Evolutionary conservation across 2,797 vertebrate genomes (phyloP).

Genomic region (Aselliscus stoliczkanus): DNA sequence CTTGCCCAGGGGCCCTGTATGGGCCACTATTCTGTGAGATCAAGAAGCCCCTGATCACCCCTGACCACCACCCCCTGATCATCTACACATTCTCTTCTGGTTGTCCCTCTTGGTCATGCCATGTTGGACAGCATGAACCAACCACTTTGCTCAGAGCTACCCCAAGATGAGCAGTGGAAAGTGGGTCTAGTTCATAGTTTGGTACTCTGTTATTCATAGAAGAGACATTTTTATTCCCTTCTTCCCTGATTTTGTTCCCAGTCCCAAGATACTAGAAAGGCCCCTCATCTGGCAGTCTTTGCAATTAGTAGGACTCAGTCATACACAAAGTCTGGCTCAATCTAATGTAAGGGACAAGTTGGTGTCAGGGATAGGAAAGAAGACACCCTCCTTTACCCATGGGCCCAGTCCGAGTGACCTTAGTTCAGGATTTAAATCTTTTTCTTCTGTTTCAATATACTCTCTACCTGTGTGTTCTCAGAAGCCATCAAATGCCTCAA

Average conservation of each 20-base stretch:
- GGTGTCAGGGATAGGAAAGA: not conserved
- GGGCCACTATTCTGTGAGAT: not conserved
- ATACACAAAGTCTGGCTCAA: not conserved
- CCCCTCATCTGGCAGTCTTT: not conserved
- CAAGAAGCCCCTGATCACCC: not conserved
- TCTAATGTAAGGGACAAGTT: not conserved
- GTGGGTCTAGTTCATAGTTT: not conserved
- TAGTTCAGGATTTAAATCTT: not conserved
- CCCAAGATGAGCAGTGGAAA: not conserved
- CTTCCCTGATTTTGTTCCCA: not conserved
- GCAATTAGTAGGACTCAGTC: not conserved
- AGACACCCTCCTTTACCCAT: not conserved
- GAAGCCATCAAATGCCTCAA: not conserved
- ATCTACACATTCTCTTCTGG: not conserved
- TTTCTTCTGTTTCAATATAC: not conserved
- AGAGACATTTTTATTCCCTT: not conserved
- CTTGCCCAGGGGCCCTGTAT: too few species aligned
- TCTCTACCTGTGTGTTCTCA: not conserved
- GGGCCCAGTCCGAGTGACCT: not conserved
- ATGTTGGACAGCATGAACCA: not conserved
- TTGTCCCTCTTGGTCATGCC: not conserved
- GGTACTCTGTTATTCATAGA: not conserved
- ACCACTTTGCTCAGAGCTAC: not conserved
- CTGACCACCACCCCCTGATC: not conserved
- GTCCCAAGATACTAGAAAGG: not conserved